Evolutionary conservation across 2,113 vertebrate species (phyloP), one percentile per base, ranked within the genome.

Genomic region (Ranitomeya variabilis): DNA sequence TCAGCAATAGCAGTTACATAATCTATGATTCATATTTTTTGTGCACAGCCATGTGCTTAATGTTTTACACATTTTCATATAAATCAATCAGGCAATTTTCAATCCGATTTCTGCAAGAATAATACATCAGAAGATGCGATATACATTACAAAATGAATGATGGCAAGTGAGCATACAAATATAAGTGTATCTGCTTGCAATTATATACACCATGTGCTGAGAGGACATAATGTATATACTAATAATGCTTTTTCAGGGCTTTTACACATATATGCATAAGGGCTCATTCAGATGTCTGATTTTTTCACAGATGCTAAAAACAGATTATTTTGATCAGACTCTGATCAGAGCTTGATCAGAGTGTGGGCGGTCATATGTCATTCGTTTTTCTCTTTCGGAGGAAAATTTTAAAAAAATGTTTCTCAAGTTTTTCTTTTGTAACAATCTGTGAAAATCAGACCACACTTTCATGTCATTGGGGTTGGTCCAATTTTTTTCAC

Each of bases 1-100:
- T 31, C 37, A 66, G 37, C 37, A 83, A 45, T 26, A 12, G 12
- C 51, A 55, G 76, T 87, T 87, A 80, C 55, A 87, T 87, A 87
- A 79, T 60, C 60, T 55, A 80, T 87, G 86, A 87, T n/a, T 87
- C 76, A 87, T 64, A 66, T 80, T 87, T 87, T 87, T 87, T 87
- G 80, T 66, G 12, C 76, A n/a, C 52, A 52, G 37, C 86, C 86
- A 80, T 87, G 71, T 85, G 83, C 14, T 74, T 74, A 60, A 60
- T 76, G 59, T 45, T 51, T 80, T 87, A 76, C 52, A 77, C 31
- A 66, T 64, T 52, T 83, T 51, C 1, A 67, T 83, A 52, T 67
- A 67, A 64, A 66, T 83, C 81, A 83, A 21, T 66, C 31, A 45
- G 23, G 62, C 7, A 23, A 66, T 67, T 66, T 21, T 52, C 57